Evolutionary conservation across 2,113 vertebrate species (phyloP).

Genomic region (Anoura caudifer): DNA sequence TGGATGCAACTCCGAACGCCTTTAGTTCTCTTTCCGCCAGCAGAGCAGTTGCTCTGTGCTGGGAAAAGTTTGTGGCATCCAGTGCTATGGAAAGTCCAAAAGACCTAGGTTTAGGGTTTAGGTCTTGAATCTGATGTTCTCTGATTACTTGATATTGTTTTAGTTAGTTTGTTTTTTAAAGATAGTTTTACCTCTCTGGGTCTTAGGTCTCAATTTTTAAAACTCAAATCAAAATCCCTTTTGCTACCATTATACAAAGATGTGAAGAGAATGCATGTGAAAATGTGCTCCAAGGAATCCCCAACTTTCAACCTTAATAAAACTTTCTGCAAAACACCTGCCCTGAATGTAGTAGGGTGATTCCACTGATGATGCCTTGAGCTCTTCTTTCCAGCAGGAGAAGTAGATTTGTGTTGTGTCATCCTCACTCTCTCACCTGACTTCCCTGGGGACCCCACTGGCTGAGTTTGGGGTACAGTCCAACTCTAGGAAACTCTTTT

Average conservation of each 20-base stretch:
- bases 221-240: neutral
- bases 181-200: neutral
- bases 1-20: neutral
- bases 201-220: conserved; percentile 43
- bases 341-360: neutral
- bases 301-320: neutral
- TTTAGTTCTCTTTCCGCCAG: neutral
- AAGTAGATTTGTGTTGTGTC: neutral
- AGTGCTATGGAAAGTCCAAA: neutral
- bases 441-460: neutral
- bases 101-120: neutral
- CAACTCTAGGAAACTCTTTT: conserved; percentile 49
- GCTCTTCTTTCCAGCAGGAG: neutral
- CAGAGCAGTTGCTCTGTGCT: neutral
- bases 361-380: conserved; percentile 13
- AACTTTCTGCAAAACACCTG: conserved; percentile 5
- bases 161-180: neutral
- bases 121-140: neutral
- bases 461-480: neutral
- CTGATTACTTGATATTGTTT: neutral
- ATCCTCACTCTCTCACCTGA: conserved; percentile 34
- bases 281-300: neutral
- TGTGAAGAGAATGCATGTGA: neutral
- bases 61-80: neutral
- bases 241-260: neutral